Evolutionary conservation across 2,113 vertebrate genomes (phyloP).

Genomic region (Montifringilla adamsi): DNA sequence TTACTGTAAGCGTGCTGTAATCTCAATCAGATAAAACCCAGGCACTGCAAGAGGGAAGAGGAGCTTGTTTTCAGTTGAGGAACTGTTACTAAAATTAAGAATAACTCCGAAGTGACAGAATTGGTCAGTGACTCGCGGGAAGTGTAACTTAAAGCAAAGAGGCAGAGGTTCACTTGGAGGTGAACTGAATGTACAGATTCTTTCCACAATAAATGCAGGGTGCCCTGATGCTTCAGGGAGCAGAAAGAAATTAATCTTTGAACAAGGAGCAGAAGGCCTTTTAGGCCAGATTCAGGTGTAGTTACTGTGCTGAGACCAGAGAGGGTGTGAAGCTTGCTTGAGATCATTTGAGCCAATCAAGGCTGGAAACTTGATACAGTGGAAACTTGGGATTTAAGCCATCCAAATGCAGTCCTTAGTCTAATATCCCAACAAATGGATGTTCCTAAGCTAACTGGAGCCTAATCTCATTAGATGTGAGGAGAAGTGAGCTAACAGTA

Average conservation of each 20-base stretch:
- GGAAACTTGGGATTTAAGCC: not conserved
- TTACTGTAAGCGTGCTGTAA: not conserved
- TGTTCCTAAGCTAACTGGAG: slow-evolving; percentile 10
- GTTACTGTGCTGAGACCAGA: not conserved
- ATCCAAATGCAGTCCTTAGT: not conserved
- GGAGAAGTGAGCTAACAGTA: not conserved
- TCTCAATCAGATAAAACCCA: not conserved
- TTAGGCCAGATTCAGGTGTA: not conserved
- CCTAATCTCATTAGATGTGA: not conserved
- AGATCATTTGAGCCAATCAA: not conserved
- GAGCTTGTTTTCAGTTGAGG: not conserved
- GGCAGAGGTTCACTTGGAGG: not conserved
- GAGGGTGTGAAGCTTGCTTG: not conserved
- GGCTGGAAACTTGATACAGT: not conserved
- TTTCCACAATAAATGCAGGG: not conserved
- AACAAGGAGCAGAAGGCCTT: not conserved
- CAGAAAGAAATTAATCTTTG: not conserved
- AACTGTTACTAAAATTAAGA: not conserved
- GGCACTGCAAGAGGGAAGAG: not conserved
- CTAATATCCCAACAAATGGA: not conserved
- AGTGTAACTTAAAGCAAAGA: not conserved
- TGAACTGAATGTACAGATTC: not conserved
- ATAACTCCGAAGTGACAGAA: not conserved
- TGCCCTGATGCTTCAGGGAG: not conserved
- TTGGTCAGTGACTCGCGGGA: rapidly evolving